These are phyloP conservation scores for Cheirogaleus medius DNA, from an alignment of 2,113 vertebrate species.

Conservation along the genomic window DNA sequence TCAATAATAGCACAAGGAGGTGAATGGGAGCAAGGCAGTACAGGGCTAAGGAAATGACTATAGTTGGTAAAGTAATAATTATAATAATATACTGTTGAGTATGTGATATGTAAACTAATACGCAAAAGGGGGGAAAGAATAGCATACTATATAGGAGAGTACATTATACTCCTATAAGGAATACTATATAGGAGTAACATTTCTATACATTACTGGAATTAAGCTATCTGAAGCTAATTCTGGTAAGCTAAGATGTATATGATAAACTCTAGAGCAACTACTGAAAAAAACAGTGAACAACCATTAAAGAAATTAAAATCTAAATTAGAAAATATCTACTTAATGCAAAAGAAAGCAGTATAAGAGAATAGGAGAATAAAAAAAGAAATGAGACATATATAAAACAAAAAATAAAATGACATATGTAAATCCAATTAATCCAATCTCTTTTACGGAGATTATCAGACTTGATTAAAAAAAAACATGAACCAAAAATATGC, in stretches of 20 bases:
- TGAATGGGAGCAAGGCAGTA: not conserved
- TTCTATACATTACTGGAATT: not conserved
- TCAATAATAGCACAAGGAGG: not conserved
- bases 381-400: not conserved
- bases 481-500: not conserved
- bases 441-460: not conserved
- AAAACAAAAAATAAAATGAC: not conserved
- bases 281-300: not conserved
- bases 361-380: not conserved
- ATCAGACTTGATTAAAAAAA: not conserved
- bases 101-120: not conserved
- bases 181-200: not conserved
- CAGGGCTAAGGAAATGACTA: not conserved
- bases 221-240: not conserved
- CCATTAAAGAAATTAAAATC: not conserved
- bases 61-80: not conserved
- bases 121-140: not conserved
- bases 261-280: not conserved
- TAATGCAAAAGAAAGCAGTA: not conserved
- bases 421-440: not conserved
- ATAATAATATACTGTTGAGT: not conserved
- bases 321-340: not conserved
- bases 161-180: too few relatives aligned
- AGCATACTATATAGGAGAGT: too few relatives aligned
- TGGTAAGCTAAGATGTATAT: not conserved